Evolutionary conservation across 2,113 vertebrate genomes (phyloP).

Genomic region (Propithecus coquereli): DNA sequence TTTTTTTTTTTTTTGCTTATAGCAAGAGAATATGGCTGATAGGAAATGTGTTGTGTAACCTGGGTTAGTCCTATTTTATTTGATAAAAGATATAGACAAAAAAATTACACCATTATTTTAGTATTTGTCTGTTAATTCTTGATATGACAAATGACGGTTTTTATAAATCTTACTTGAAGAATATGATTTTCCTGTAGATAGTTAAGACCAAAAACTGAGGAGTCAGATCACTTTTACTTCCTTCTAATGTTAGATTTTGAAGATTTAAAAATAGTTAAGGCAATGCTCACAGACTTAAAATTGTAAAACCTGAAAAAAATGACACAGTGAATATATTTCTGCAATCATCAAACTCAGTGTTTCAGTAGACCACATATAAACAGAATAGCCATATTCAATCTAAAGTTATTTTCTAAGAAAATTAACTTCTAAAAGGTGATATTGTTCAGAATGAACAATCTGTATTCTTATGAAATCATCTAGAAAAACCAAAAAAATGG

Average conservation of each 20-base stretch:
- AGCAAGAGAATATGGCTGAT: background rate
- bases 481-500: slow-evolving; percentile 29
- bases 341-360: background rate
- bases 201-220: background rate
- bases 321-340: background rate
- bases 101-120: background rate
- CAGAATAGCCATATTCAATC: background rate
- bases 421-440: background rate
- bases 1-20: background rate
- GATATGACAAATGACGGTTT: background rate
- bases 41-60: background rate
- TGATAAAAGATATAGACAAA: background rate
- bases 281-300: background rate
- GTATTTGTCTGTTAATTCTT: background rate
- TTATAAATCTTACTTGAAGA: slow-evolving; percentile 6
- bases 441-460: background rate
- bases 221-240: background rate
- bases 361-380: background rate
- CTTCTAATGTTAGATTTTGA: slow-evolving; percentile 25
- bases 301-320: background rate
- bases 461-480: background rate
- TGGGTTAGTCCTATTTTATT: background rate
- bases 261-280: background rate
- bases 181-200: background rate
- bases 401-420: slow-evolving; percentile 5